Base-by-base conservation (phyloP, 1,140 invertebrate genomes). In the Leptopilina boulardi region DNA sequence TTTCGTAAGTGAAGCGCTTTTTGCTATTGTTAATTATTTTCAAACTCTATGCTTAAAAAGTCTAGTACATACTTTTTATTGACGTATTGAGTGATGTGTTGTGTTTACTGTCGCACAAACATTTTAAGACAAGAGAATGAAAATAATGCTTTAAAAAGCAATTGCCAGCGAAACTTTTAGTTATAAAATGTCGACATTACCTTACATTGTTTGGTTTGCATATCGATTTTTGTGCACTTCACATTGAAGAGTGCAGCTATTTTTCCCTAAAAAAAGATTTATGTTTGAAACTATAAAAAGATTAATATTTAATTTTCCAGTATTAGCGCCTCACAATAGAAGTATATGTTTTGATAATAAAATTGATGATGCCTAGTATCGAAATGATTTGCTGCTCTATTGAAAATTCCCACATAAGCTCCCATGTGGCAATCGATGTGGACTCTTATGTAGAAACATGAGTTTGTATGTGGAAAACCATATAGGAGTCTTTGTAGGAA, bases 231-330 rank as follows among this genome's bases (percentile, higher is more conserved):
- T 26, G 23, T 66, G 26, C 59, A 66, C 59, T 66, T 66, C 23
- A 66, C 23, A 30, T 30, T 66, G 59, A 66, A n/a, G 59, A 66
- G 59, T 66, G 11, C 59, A 66, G 59, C 23, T 66, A 66, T 26
- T 66, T 66, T 66, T 66, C 11, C 26, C 59, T 66, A 66, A 30
- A 66, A 38, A 66, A 30, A 66, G n/a, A 66, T 66, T 30, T 34
- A 2, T 5, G 6, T 30, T 66, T 66, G 21, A 66, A 34, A 66
- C 5, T 15, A 26, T 47, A 10, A 1, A 47, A 3, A 47, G 5
- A 38, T 38, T 38, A 38, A 38, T 38, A 38, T 38, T 6, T 38
- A 38, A 38, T 9, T 9, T 38, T 38, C 34, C 34, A 6, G 34
- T 6, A 9, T 38, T 38, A 38, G 5, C 8, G 3, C 34, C 9